These are phyloP conservation scores for Hormaphis cornu DNA, from an alignment of 1,140 invertebrate species.

Conservation along the genomic window DNA sequence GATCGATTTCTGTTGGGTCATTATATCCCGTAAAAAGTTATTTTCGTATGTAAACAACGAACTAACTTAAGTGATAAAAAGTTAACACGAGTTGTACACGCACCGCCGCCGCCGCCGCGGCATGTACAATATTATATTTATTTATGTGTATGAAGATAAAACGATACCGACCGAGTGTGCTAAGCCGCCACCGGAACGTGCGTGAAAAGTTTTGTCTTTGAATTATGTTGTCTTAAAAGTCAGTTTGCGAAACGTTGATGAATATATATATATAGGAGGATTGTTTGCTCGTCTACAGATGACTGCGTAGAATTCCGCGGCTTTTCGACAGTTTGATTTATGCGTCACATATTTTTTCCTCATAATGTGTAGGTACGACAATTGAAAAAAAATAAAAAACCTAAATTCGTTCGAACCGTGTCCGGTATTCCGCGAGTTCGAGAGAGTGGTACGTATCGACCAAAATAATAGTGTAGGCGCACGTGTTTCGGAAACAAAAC, in stretches of 20 bases:
- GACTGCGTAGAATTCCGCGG: slow-evolving; percentile 6
- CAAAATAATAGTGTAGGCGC: no score
- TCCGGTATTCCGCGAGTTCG: not conserved
- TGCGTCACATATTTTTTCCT: not conserved
- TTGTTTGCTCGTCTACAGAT: slow-evolving; percentile 21
- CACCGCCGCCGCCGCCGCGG: no score
- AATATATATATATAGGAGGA: slow-evolving; percentile 20
- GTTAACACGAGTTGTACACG: no score
- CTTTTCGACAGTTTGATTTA: slow-evolving; percentile 20
- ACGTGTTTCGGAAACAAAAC: no score
- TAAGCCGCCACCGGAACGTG: not conserved
- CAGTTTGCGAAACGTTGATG: slow-evolving; percentile 27
- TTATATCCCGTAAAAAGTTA: no score
- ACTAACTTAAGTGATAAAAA: no score
- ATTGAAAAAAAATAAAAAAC: slow-evolving; percentile 7
- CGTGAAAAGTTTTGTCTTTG: slow-evolving; percentile 1
- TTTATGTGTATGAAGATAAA: not conserved
- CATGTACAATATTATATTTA: not conserved
- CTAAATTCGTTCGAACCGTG: not conserved
- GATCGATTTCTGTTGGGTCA: no score
- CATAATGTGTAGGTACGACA: no score
- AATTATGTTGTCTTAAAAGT: slow-evolving; percentile 27
- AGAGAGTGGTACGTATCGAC: not conserved
- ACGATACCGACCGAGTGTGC: not conserved
- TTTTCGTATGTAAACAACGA: no score